These are phyloP conservation scores for Aurelia sp. DNA, from an alignment of 30 jellyfish, hydroid and myxozoan genomes.

Conservation along the genomic window DNA sequence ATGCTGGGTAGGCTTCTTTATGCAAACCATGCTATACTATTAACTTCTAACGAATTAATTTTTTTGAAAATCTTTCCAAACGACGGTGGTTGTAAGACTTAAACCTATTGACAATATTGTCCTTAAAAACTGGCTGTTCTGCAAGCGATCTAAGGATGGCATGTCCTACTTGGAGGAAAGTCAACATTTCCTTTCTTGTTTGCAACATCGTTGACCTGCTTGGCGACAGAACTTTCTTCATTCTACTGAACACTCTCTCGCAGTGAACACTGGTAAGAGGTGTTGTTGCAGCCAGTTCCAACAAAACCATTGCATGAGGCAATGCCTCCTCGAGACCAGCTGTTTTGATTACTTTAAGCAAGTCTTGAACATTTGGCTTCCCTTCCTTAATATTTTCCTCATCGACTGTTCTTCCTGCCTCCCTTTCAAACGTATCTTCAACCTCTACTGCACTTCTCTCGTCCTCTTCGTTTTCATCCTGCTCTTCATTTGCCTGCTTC, in stretches of 20 bases:
- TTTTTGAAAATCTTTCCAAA: constrained; percentile 4
- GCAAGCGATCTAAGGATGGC: no score
- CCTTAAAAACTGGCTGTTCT: no score
- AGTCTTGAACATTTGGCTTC: constrained; percentile 44
- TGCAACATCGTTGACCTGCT: no score
- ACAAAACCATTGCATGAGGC: no score
- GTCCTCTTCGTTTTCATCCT: not conserved
- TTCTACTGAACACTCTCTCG: no score
- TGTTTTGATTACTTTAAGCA: no score
- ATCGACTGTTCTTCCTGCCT: constrained; percentile 34
- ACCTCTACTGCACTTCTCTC: constrained; percentile 16
- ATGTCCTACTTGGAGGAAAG: no score
- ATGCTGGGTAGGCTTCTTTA: not conserved
- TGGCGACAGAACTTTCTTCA: no score
- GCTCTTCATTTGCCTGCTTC: constrained; percentile 35
- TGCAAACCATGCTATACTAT: not conserved
- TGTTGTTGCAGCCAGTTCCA: no score
- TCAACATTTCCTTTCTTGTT: no score
- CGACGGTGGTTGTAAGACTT: constrained; percentile 5
- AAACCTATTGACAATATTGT: not conserved
- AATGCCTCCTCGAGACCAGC: no score
- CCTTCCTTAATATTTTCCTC: constrained; percentile 20
- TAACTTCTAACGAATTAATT: not conserved
- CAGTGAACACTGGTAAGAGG: no score
- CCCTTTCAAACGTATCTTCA: constrained; percentile 31